Base-by-base conservation (phyloP, 2,888 invertebrate genomes). In the Aphodius sticticus region DNA sequence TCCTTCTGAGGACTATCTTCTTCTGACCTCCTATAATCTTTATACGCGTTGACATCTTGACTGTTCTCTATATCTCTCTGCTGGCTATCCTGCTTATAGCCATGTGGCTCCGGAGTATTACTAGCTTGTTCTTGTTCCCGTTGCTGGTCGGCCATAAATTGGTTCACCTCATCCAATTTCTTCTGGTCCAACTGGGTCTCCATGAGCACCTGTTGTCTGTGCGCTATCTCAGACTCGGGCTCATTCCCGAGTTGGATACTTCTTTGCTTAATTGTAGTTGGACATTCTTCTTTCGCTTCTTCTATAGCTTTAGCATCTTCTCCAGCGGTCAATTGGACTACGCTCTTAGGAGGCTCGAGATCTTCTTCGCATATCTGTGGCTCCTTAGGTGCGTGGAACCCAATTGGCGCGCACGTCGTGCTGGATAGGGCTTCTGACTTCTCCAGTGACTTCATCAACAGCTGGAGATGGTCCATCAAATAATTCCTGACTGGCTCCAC, bases 401-500 rank as follows among this genome's bases (percentile, higher is more conserved):
- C 36, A 35, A 76, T 79, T 16, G 79, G 71, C 2, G 26, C 76
- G 70, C 81, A 81, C 15, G 78, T 75, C 7, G 77, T 69, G 12
- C 72, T 72, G 4, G 76, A 16, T 5, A 38, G 53, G 2, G n/a
- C 69, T 36, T 78, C 70, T 2, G 76, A 12, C 7, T 81, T 78
- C 36, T 81, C 81, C 14, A 81, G 16, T 69, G 83, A 80, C 36
- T 77, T 76, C 69, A 77, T 81, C 74, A 87, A 80, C 85, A 87
- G 85, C 5, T 82, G 81, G 76, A 88, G 82, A 81, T 89, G 88
- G 26, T 86, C 84, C 70, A 86, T 83, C n/a, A 89, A 85, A 80
- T 88, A 89, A 35, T 87, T 86, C 77, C 86, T 86, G 5, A 89
- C 87, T 0, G 87, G 86, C 81, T 86, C 85, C 0, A 88, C 88